Evolutionary conservation across 2,113 vertebrate species (phyloP).

Genomic region (Apistogramma diplotaenia): DNA sequence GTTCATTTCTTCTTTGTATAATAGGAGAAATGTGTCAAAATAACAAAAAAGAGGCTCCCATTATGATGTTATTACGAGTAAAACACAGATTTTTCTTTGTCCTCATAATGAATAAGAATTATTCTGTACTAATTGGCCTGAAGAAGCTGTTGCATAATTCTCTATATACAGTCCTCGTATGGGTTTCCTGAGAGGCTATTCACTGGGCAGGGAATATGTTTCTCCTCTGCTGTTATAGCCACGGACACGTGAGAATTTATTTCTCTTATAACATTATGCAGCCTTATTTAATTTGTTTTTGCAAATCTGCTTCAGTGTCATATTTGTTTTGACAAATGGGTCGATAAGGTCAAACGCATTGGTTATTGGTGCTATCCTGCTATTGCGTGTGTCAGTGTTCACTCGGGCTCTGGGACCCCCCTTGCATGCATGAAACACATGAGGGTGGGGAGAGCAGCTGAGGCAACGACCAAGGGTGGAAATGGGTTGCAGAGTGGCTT

Average conservation of each 20-base stretch:
- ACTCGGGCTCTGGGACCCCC: not conserved
- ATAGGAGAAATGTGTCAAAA: not conserved
- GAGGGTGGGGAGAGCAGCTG: not conserved
- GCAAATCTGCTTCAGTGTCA: not conserved
- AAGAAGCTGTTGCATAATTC: conserved; percentile 15
- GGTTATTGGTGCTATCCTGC: not conserved
- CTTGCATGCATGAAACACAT: not conserved
- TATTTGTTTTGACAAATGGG: not conserved
- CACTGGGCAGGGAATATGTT: not conserved
- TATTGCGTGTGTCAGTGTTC: not conserved
- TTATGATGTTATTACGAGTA: not conserved
- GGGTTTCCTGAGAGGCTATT: not conserved
- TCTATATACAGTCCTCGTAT: not conserved
- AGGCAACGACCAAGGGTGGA: not conserved
- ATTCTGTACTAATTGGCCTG: conserved; percentile 26
- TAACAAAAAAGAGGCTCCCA: conserved; percentile 4
- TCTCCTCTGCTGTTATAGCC: not conserved
- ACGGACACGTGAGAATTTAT: not conserved
- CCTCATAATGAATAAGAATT: not conserved
- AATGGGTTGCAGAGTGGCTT: not conserved
- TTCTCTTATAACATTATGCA: not conserved
- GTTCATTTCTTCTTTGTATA: not conserved
- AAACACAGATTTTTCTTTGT: conserved; percentile 20
- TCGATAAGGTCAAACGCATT: not conserved
- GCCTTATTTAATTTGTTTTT: not conserved